Percentiles rank a stretch among this genome's conserved stretches.
Evolutionary conservation across 2,888 invertebrate species (phyloP).

Genomic region (Julus scandinavius): DNA sequence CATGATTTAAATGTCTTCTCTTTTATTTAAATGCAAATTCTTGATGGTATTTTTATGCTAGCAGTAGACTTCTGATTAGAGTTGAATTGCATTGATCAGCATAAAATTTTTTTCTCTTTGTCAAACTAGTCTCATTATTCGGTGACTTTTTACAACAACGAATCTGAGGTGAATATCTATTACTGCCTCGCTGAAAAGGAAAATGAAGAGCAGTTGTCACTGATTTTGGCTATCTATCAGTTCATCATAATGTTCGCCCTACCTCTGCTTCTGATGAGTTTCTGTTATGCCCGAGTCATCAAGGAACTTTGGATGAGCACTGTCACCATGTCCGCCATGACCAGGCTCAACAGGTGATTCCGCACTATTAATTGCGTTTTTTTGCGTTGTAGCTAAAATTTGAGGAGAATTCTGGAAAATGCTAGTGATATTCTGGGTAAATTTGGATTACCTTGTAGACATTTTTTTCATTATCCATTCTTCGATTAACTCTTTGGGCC

Average conservation of each 20-base stretch:
- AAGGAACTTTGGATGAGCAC: constrained; percentile 66
- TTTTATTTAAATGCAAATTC: too few relatives aligned
- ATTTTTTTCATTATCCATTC: too few relatives aligned
- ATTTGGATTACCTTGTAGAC: too few relatives aligned
- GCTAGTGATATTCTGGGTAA: too few relatives aligned
- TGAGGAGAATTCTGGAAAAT: too few relatives aligned
- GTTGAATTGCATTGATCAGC: background rate
- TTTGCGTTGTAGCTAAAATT: background rate
- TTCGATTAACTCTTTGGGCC: too few relatives aligned
- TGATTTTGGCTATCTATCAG: constrained; percentile 64
- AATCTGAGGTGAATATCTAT: constrained; percentile 63
- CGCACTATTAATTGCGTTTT: background rate
- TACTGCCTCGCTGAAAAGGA: constrained; percentile 63
- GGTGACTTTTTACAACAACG: constrained; percentile 62
- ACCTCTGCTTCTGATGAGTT: constrained; percentile 65
- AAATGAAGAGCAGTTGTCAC: constrained; percentile 59
- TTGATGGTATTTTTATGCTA: too few relatives aligned
- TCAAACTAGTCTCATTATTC: constrained; percentile 61
- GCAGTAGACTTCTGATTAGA: too few relatives aligned
- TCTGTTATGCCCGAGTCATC: constrained; percentile 66
- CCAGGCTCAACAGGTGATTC: constrained; percentile 61
- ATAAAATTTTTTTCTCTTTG: constrained; percentile 29
- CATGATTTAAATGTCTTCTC: too few relatives aligned
- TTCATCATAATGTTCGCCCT: constrained; percentile 64
- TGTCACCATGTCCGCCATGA: constrained; percentile 65